Evolutionary conservation across 2,888 invertebrate genomes (phyloP), one percentile per base, ranked within the genome.

Genomic region (Melinaea marsaeus): DNA sequence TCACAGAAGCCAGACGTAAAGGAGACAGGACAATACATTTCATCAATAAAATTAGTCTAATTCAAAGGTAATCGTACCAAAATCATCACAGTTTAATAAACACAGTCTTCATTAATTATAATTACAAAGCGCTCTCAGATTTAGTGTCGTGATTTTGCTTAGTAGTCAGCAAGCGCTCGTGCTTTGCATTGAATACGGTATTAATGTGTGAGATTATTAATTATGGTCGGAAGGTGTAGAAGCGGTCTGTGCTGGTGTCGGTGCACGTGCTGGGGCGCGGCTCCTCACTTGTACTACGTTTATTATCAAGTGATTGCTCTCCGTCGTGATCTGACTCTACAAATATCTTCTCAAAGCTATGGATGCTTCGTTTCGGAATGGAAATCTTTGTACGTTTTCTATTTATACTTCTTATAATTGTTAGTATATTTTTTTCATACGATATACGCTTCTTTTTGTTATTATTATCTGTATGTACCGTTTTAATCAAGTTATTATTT

Each of bases 271-370:
- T 64, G 65, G 75, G 70, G 70, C 75, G 75, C 74, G 74, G 22
- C 22, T 73, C 72, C 68, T 68, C 67, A 78, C 82, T 81, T 82
- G 81, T 81, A 85, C 78, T 79, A 84, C 88, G 84, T 88, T 87
- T 88, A 88, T 82, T 87, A 86, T 89, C 85, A 82, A 88, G 85
- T 88, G 88, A 89, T 90, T 89, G 88, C 86, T 82, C 79, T 77
- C 75, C 85, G 84, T 83, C 89, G 89, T 90, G 90, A 88, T 84
- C 82, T 74, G 89, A 88, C 84, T 90, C 73, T 72, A 83, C 80
- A 88, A 88, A 83, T 79, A 80, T 79, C 78, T 79, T 80, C 79
- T 77, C 76, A 74, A 79, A 81, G 74, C 77, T 83, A 81, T 79
- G 76, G 79, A 78, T 74, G 76, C 77, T 78, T 75, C 66, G 77